Conservation (phyloP, 1,140 invertebrate genomes). For the Drosophila ambigua region DNA sequence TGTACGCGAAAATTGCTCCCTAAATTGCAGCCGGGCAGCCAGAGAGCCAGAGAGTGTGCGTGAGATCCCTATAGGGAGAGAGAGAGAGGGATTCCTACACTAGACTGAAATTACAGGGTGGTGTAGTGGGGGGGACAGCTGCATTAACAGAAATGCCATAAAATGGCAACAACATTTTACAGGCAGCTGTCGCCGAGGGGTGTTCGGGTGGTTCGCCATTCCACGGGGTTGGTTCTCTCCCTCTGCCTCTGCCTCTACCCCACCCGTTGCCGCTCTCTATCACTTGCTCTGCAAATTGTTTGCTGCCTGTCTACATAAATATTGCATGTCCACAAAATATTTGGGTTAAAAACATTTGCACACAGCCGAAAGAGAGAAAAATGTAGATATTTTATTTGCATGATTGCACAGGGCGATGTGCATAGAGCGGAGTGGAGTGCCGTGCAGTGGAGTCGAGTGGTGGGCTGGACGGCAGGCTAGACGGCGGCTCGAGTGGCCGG, state of each 20-base stretch:
- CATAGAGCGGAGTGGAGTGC: background rate
- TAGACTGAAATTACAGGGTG: too few relatives aligned
- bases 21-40: slow-evolving; percentile 40
- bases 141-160: slow-evolving; percentile 48
- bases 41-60: slow-evolving; percentile 4
- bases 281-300: slow-evolving; percentile 41
- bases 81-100: background rate
- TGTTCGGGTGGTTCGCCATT: slow-evolving; percentile 12
- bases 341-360: slow-evolving; percentile 79
- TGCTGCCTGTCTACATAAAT: slow-evolving; percentile 65
- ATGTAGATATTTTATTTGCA: slow-evolving; percentile 76
- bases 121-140: slow-evolving; percentile 43
- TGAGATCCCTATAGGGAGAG: background rate
- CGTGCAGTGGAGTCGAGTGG: background rate
- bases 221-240: slow-evolving; percentile 18
- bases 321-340: slow-evolving; percentile 81
- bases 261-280: slow-evolving; percentile 21
- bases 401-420: slow-evolving; percentile 63
- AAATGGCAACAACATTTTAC: slow-evolving; percentile 55
- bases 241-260: background rate
- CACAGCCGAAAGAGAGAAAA: slow-evolving; percentile 38
- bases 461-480: background rate
- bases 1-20: slow-evolving; percentile 71
- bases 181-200: slow-evolving; percentile 59
- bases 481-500: background rate